These are phyloP conservation scores for Lateolabrax maculatus DNA, from an alignment of 2,797 vertebrate species.

Conservation along the genomic window DNA sequence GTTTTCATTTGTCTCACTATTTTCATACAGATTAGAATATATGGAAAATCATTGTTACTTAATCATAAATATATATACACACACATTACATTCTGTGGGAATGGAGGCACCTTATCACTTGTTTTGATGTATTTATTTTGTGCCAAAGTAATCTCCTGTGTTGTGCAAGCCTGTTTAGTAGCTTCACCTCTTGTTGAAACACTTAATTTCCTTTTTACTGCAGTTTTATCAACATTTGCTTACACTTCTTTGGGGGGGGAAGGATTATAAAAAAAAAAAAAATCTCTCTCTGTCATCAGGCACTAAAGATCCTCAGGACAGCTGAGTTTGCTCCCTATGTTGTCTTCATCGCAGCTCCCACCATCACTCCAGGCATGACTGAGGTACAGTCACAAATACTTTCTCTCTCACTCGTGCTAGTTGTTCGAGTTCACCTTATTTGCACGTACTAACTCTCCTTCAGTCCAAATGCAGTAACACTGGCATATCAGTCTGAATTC, in stretches of 20 bases:
- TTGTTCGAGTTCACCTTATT: background rate
- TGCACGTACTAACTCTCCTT: constrained; percentile 6
- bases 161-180: too few relatives aligned
- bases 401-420: background rate
- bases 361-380: constrained; percentile 96
- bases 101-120: too few relatives aligned
- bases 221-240: background rate
- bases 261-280: background rate
- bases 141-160: too few relatives aligned
- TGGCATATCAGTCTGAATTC: constrained; percentile 13
- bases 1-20: too few relatives aligned
- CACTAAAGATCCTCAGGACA: constrained; percentile 98
- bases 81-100: too few relatives aligned
- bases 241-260: background rate
- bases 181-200: too few relatives aligned
- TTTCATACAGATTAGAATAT: too few relatives aligned
- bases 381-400: constrained; percentile 86
- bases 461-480: background rate
- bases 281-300: constrained; percentile 79
- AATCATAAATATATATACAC: too few relatives aligned
- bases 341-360: constrained; percentile 98
- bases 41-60: too few relatives aligned
- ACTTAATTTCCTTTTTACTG: background rate
- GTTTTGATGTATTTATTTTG: too few relatives aligned
- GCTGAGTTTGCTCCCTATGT: constrained; percentile 98